A percentile compares a stretch with the other conserved stretches of the same genome.
phyloP scores from a whole-genome alignment of 2,888 invertebrate genomes.

The Gnatocerus cornutus region DNA sequence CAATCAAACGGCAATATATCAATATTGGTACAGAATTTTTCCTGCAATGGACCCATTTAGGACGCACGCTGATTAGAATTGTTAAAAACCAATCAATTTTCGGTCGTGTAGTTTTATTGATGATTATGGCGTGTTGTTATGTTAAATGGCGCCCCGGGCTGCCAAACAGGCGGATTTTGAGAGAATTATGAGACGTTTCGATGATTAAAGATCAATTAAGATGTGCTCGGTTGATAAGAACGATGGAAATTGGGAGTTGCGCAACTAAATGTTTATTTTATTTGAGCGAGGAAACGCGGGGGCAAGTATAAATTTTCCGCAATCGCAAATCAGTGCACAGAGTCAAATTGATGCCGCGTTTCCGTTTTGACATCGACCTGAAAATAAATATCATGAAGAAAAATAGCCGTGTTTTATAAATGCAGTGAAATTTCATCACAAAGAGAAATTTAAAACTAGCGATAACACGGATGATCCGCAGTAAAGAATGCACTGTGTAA shows the following conservation, averaged over 20 bases:
- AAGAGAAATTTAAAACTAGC: no score
- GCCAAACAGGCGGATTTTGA: neutral
- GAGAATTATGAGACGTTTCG: conserved; percentile 1
- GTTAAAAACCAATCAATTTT: conserved; percentile 36
- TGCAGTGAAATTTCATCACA: no score
- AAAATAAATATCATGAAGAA: no score
- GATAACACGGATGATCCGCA: no score
- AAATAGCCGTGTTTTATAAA: no score
- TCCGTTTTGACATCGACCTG: no score
- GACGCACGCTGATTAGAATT: conserved; percentile 21
- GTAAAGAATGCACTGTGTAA: no score
- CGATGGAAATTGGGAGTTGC: neutral
- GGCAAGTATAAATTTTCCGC: no score
- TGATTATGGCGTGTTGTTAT: conserved; percentile 9
- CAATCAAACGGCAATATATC: neutral
- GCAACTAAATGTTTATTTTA: neutral
- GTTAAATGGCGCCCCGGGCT: conserved; percentile 12
- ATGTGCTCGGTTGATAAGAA: neutral
- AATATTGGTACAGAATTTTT: neutral
- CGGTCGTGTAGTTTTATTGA: conserved; percentile 15
- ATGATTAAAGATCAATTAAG: conserved; percentile 4
- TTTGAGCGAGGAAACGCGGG: neutral
- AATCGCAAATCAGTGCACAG: no score
- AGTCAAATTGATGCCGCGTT: no score
- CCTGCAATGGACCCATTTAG: conserved; percentile 17